These are phyloP conservation scores for Melanerpes formicivorus DNA, from an alignment of 2,113 vertebrate species.

Conservation along the genomic window DNA sequence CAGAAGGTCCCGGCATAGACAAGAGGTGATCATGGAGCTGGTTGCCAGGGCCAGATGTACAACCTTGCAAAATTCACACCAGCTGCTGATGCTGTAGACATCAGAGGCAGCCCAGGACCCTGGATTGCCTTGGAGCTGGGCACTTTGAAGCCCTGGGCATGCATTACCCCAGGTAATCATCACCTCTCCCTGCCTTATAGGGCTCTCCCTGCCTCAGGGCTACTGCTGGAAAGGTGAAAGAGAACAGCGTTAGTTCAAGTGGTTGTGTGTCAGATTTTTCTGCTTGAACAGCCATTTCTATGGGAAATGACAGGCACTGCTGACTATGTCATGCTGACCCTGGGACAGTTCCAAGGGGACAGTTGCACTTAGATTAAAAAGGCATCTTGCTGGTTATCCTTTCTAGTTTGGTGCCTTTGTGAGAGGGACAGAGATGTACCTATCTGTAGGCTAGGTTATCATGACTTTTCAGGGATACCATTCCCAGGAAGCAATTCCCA, in stretches of 20 bases:
- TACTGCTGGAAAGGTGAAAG: neutral
- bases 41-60: neutral
- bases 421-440: neutral
- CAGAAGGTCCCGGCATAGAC: neutral
- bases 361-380: neutral
- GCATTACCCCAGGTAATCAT: neutral
- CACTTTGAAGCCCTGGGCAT: neutral
- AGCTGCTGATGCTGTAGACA: accelerated
- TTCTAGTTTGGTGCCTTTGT: neutral
- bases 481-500: neutral
- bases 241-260: neutral
- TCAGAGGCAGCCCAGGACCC: neutral
- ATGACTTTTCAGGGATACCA: neutral
- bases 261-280: neutral
- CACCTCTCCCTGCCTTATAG: neutral
- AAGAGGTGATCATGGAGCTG: accelerated
- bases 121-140: neutral
- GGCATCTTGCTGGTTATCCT: neutral
- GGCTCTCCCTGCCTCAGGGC: neutral
- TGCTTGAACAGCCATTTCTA: neutral
- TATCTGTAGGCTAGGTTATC: neutral
- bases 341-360: neutral
- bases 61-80: neutral
- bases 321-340: neutral
- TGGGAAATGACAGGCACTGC: neutral